Evolutionary conservation across 2,113 vertebrate species (phyloP).

Genomic region (Bucco capensis): DNA sequence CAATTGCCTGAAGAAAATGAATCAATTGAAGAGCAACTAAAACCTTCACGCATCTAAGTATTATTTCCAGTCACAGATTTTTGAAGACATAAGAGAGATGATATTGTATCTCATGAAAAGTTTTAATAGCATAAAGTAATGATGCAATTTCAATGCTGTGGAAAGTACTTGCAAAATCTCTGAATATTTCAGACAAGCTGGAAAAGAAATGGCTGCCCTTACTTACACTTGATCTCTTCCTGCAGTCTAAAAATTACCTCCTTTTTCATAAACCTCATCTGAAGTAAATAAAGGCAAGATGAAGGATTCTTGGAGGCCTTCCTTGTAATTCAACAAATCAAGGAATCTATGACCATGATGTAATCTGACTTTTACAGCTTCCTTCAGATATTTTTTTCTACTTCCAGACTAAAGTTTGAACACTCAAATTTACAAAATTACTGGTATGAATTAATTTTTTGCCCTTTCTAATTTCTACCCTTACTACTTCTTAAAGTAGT

Average conservation of each 20-base stretch:
- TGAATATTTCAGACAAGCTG: neutral
- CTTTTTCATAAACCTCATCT: neutral
- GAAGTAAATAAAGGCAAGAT: neutral
- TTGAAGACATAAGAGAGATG: neutral
- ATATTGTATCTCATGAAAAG: neutral
- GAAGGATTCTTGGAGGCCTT: neutral
- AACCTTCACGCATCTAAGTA: neutral
- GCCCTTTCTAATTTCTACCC: neutral
- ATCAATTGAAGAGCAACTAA: neutral
- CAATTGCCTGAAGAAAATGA: neutral
- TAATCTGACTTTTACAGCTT: neutral
- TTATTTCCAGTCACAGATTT: neutral
- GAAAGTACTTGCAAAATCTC: neutral
- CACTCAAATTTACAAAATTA: neutral
- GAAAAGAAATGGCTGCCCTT: neutral
- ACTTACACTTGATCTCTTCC: neutral
- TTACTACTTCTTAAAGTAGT: no score
- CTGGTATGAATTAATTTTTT: neutral
- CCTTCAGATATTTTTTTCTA: neutral
- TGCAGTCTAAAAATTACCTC: neutral
- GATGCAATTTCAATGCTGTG: neutral
- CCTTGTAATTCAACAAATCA: neutral
- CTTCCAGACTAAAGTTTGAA: neutral
- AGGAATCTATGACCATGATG: neutral
- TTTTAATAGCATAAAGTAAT: neutral